phyloP scores from a whole-genome alignment of 1,140 invertebrate genomes.

The Micrasema minimum region DNA sequence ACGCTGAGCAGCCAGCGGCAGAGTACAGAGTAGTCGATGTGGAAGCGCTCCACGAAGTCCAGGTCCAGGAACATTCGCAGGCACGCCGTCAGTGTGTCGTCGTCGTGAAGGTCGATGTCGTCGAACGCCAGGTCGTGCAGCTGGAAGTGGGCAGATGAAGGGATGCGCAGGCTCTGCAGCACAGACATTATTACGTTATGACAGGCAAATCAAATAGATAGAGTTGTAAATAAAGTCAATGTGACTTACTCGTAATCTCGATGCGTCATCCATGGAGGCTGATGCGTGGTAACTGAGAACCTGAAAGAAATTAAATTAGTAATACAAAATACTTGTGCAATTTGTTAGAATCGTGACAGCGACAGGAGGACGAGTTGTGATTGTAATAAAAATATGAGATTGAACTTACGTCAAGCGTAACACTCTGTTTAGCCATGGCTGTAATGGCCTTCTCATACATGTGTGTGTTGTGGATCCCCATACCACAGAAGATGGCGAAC shows the following conservation, averaged over 20 bases:
- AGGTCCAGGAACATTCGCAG: conserved; percentile 92
- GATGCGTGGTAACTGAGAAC: conserved; percentile 96
- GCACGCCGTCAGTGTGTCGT: conserved; percentile 87
- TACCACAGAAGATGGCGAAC: conserved; percentile 97
- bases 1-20: conserved; percentile 93
- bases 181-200: too few species aligned
- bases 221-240: too few species aligned
- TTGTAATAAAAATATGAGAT: too few species aligned
- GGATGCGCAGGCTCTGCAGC: conserved; percentile 75
- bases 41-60: conserved; percentile 89
- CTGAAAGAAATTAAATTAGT: conserved; percentile 53
- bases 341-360: too few species aligned
- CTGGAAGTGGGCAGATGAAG: conserved; percentile 83
- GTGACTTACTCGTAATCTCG: conserved; percentile 79
- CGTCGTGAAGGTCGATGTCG: conserved; percentile 85
- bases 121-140: conserved; percentile 91
- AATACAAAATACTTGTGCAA: too few species aligned
- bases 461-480: conserved; percentile 97
- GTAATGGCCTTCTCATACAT: conserved; percentile 96
- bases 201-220: too few species aligned
- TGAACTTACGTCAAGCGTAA: conserved; percentile 82
- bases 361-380: too few species aligned
- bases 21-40: conserved; percentile 89
- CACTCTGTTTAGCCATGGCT: conserved; percentile 94
- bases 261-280: conserved; percentile 88